A percentile compares a stretch with the other conserved stretches of the same genome.
These are phyloP conservation scores for Gerosis bhagava DNA, from an alignment of 2,888 invertebrate species.

Conservation along the genomic window DNA sequence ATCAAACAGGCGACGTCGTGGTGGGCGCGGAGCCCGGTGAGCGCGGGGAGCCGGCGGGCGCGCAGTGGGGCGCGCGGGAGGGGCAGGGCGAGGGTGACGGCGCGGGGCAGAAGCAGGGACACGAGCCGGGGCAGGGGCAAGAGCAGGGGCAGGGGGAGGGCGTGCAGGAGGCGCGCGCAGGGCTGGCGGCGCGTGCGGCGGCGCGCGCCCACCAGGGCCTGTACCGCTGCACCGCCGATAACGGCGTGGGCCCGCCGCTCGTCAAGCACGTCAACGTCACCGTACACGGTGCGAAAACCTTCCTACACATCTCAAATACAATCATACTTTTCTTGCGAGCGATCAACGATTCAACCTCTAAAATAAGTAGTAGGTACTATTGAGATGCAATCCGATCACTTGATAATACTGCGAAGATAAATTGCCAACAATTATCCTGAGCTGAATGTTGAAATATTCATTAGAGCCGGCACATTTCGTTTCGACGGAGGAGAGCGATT, in stretches of 20 bases:
- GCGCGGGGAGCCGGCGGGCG: slow-evolving; percentile 33
- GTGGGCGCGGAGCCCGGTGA: slow-evolving; percentile 35
- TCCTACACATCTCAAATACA: neutral
- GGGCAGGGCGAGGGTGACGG: too few relatives aligned
- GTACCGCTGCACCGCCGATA: slow-evolving; percentile 92
- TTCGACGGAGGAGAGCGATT: slow-evolving; percentile 57
- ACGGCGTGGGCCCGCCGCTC: slow-evolving; percentile 91
- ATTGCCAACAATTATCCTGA: too few relatives aligned
- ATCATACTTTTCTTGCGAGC: too few relatives aligned
- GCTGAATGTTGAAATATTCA: neutral
- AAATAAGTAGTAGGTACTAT: too few relatives aligned
- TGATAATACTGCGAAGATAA: too few relatives aligned
- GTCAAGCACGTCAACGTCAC: slow-evolving; percentile 90
- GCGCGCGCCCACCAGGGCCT: slow-evolving; percentile 87
- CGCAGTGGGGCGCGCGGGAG: slow-evolving; percentile 33
- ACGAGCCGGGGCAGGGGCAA: too few relatives aligned
- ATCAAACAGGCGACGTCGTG: slow-evolving; percentile 30
- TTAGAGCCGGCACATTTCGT: slow-evolving; percentile 90
- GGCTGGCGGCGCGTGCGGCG: slow-evolving; percentile 84
- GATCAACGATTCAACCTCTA: too few relatives aligned
- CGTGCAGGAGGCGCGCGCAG: slow-evolving; percentile 78
- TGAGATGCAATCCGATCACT: too few relatives aligned
- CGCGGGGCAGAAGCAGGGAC: too few relatives aligned
- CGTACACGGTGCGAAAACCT: slow-evolving; percentile 85
- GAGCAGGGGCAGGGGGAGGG: too few relatives aligned